Base-by-base conservation (phyloP, 2,797 vertebrate genomes). In the Prunella strophiata region DNA sequence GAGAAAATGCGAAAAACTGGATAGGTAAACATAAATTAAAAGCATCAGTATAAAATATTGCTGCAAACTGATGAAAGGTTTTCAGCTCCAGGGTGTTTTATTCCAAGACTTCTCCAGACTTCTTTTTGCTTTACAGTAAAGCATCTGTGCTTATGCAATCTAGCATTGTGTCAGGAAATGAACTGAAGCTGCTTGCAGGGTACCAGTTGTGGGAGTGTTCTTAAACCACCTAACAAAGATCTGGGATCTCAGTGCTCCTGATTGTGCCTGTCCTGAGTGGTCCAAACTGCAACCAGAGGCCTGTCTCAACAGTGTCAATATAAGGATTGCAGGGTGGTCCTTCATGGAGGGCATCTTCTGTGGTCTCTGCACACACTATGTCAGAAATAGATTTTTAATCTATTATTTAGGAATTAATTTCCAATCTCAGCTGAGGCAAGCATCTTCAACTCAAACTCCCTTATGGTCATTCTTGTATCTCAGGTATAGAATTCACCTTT, bases 51-150 rank as follows among this genome's bases (percentile, higher is more conserved):
- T 80, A 66, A 92, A 88, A 84, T 86, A 88, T 32, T 78, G 47
- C 66, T 84, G 34, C 6, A 15, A 84, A 57, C 22, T 4, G 21
- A 51, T 76, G 70, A 91, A 91, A 88, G 72, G 32, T 59, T 93
- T 93, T 84, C 70, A 84, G 52, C 62, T 92, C 54, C 66, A 75
- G 82, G 51, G 26, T 83, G 71, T 70, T 93, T 81, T 89, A 78
- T 80, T 85, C 70, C 72, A 77, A 83, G 62, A 58, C 50, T 83
- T 84, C 81, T 83, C n/a, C 62, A 85, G 91, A 50, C 17, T 18
- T 77, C 40, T 74, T 77, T 77, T 50, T 82, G n/a, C n/a, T 91
- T 80, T 78, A 30, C 47, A 91, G 91, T n/a, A 79, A 89, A 85
- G 26, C 88, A 93, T 87, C 87, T 95, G 91, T 85, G 72, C 72